Evolutionary conservation across 2,888 invertebrate genomes (phyloP).

Genomic region (Xestobium rufovillosum): DNA sequence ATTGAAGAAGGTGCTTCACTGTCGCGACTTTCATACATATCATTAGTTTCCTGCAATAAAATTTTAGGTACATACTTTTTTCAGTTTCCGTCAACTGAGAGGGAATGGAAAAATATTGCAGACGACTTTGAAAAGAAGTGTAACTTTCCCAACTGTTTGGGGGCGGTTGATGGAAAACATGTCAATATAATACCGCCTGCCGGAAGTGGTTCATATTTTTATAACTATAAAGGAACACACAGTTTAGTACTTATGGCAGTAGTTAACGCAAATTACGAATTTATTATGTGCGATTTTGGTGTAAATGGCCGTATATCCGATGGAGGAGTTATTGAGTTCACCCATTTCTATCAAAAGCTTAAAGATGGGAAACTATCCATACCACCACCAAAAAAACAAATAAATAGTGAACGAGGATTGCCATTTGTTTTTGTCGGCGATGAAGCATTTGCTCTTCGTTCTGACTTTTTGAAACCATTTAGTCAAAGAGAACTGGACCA

Average conservation of each 20-base stretch:
- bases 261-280: constrained; percentile 5
- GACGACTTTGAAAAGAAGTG: constrained; percentile 5
- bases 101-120: constrained; percentile 4
- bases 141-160: constrained; percentile 5
- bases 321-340: constrained; percentile 8
- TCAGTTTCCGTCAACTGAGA: constrained; percentile 4
- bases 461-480: constrained; percentile 11
- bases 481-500: constrained; percentile 6
- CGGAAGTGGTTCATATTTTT: constrained; percentile 7
- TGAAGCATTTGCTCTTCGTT: constrained; percentile 10
- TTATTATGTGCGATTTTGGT: constrained; percentile 7
- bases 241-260: constrained; percentile 5
- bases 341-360: constrained; percentile 6
- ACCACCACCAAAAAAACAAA: constrained; percentile 7
- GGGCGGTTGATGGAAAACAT: constrained; percentile 19
- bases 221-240: constrained; percentile 6
- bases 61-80: no score
- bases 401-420: constrained; percentile 2
- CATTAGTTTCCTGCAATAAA: no score
- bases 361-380: constrained; percentile 7
- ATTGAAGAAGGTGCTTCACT: no score
- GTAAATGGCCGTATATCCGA: constrained; percentile 9
- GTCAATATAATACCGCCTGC: constrained; percentile 13
- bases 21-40: no score
- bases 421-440: constrained; percentile 11